A percentile compares a stretch with the other conserved stretches of the same genome.
phyloP scores from a whole-genome alignment of 2,113 vertebrate species.

The Paramormyrops kingsleyae region DNA sequence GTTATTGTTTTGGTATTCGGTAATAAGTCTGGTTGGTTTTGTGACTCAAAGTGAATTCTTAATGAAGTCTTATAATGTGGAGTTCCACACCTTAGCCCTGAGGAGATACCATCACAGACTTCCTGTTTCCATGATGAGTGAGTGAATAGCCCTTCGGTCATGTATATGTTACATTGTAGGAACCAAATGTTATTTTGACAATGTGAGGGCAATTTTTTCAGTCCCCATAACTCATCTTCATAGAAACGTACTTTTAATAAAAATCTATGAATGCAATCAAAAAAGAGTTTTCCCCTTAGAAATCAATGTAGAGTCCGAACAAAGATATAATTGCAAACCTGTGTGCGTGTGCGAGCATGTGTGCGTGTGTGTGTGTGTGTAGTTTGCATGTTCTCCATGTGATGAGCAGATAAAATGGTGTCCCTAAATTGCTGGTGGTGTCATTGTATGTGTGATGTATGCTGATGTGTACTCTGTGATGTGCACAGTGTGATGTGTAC shows the following conservation, averaged over 20 bases:
- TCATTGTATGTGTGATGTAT: background rate
- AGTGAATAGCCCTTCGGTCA: background rate
- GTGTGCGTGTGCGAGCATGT: background rate
- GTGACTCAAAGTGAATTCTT: background rate
- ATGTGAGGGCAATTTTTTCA: no score
- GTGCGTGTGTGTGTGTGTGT: background rate
- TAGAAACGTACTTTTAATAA: no score
- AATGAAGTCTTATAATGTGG: background rate
- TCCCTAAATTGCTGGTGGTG: background rate
- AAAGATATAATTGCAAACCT: background rate
- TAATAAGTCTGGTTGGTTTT: background rate
- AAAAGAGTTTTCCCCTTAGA: background rate
- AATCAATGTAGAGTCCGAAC: background rate
- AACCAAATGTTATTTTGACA: no score
- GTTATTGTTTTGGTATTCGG: background rate
- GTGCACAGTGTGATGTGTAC: no score
- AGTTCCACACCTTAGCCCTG: background rate
- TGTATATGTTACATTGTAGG: no score
- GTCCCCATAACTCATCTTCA: no score
- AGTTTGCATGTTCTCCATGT: background rate
- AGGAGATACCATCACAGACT: background rate
- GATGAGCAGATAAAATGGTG: background rate
- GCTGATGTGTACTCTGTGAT: no score
- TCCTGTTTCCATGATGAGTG: background rate
- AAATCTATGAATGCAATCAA: no score